Base-by-base conservation (phyloP, 1,140 invertebrate species). In the Drosophila fuyamai region DNA sequence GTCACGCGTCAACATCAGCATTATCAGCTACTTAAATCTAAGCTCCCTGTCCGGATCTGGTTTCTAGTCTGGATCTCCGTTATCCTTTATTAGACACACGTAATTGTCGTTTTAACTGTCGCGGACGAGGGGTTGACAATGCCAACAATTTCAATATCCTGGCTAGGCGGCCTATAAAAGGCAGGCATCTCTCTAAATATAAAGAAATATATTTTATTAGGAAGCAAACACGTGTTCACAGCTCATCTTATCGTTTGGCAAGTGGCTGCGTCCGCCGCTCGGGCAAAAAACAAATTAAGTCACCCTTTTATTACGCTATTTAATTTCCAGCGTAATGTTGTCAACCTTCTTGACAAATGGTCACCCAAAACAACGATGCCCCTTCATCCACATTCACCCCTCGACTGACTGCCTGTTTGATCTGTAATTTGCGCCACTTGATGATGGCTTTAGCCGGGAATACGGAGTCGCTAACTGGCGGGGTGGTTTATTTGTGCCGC, bases 301-400 rank as follows among this genome's bases (percentile, higher is more conserved):
- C 79, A 83, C 80, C 80, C 80, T 83, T 83, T 78, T 76, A 78
- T 67, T 71, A 63, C 75, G 75, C 68, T 75, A 81, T 83, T 83
- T 83, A 81, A 83, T 83, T 77, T 77, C 51, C 74, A 68, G 63
- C 62, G 75, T 74, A 74, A 75, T 82, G 65, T 81, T 81, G 79
- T 74, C 77, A 79, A 70, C 55, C 70, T 60, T 60, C 48, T 68
- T 77, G 74, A 77, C 74, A 77, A 77, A 78, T 78, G 40, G 65
- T 70, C 63, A 78, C 71, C 72, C 57, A 77, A 77, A 61, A 55
- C 75, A 78, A 59, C 40, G 36, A 38, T 53, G 44, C 53, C 43
- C 16, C 44, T 29, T 13, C 48, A 5, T 23, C 2, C 32, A 10
- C 29, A 2, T 29, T 8, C 32, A 27, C 54, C 43, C 40, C 57